Percentiles rank a stretch among this genome's conserved stretches.
Evolutionary conservation across 2,797 vertebrate species (phyloP).

Genomic region (Strix occidentalis): DNA sequence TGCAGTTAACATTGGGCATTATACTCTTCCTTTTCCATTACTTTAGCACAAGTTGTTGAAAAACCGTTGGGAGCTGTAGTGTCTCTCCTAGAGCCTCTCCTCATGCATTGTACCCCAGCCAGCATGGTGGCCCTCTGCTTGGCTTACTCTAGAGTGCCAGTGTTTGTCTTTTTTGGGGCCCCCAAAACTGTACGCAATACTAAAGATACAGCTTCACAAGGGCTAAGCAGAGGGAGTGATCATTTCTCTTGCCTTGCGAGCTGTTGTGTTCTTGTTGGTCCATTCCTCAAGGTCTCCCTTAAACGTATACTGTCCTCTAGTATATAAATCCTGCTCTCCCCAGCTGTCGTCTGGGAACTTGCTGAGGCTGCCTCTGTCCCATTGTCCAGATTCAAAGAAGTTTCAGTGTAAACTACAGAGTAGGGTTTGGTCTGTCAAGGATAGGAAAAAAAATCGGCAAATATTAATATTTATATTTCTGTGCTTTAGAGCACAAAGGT

Average conservation of each 20-base stretch:
- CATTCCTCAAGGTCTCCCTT: background rate
- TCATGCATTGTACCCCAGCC: rapidly evolving
- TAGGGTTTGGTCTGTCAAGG: background rate
- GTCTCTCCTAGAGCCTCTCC: background rate
- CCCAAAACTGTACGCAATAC: background rate
- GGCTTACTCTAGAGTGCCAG: background rate
- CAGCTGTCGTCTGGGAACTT: background rate
- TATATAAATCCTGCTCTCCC: rapidly evolving
- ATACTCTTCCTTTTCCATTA: background rate
- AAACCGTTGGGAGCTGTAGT: background rate
- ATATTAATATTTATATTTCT: background rate
- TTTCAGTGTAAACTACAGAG: background rate
- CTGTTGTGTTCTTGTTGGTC: background rate
- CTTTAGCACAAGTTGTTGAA: background rate
- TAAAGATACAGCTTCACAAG: background rate
- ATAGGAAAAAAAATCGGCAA: background rate
- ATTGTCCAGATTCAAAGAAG: background rate
- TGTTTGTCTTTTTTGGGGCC: background rate
- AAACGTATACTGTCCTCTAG: background rate
- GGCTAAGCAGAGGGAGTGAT: background rate
- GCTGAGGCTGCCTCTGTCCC: background rate
- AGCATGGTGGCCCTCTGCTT: background rate
- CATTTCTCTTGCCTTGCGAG: rapidly evolving
- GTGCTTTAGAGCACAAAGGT: background rate
- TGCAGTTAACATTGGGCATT: background rate